Conservation (phyloP, 2,113 vertebrate genomes). For the Apteryx mantelli region DNA sequence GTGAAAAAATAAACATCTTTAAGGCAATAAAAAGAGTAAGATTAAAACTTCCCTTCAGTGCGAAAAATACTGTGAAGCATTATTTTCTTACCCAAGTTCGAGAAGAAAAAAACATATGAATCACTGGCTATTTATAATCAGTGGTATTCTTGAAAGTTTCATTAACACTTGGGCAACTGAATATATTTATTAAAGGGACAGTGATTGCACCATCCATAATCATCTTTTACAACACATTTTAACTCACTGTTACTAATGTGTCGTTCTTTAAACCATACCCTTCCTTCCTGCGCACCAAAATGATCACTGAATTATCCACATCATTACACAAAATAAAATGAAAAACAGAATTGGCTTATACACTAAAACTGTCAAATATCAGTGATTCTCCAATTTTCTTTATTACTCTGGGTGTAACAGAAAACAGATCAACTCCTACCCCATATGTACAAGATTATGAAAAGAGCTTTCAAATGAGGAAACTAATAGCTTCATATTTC, state of each 20-base stretch:
- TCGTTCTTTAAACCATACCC: not conserved
- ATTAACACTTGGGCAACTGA: not conserved
- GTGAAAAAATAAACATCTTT: not conserved
- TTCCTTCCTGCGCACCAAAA: not conserved
- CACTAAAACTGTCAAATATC: not conserved
- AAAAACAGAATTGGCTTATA: not conserved
- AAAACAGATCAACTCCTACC: not conserved
- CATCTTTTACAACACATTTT: not conserved
- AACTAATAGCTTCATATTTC: not conserved
- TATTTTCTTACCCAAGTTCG: not conserved
- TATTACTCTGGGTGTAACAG: not conserved
- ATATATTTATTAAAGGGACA: not conserved
- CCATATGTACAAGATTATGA: not conserved
- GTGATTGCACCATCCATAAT: not conserved
- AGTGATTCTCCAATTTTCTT: not conserved
- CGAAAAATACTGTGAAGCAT: not conserved
- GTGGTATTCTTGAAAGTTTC: not conserved
- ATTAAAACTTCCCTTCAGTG: not conserved
- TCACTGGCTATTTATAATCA: not conserved
- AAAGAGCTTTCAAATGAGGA: slow-evolving; percentile 18
- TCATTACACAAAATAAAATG: not conserved
- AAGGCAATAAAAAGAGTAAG: not conserved
- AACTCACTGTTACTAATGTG: not conserved
- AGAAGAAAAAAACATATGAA: not conserved
- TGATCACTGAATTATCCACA: not conserved